These are phyloP conservation scores for Mesembrinibis cayennensis DNA, from an alignment of 2,113 vertebrate genomes.

Conservation along the genomic window DNA sequence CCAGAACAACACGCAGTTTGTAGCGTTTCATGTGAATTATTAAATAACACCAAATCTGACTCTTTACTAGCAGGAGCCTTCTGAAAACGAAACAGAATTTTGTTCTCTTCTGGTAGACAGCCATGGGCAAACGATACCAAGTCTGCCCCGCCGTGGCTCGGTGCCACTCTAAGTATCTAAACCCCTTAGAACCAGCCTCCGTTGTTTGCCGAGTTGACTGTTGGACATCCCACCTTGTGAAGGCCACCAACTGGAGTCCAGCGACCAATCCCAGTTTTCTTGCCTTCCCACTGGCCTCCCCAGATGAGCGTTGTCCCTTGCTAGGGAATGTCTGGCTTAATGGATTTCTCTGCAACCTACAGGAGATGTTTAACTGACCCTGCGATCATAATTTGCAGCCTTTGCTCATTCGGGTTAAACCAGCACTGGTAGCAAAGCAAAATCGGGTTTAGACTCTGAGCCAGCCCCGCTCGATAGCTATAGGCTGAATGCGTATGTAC, in stretches of 20 bases:
- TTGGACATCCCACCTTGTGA: not conserved
- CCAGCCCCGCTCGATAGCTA: not conserved
- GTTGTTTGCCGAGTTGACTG: not conserved
- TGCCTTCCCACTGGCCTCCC: not conserved
- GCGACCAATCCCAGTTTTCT: not conserved
- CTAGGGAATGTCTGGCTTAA: not conserved
- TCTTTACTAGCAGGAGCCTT: not conserved
- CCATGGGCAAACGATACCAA: not conserved
- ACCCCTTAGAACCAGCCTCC: not conserved
- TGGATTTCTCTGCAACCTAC: not conserved
- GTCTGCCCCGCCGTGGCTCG: rapidly evolving
- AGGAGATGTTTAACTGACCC: not conserved
- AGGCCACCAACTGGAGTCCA: not conserved
- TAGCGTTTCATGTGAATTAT: not conserved
- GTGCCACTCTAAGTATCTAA: not conserved
- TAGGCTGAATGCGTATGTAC: rapidly evolving
- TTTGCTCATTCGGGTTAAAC: not conserved
- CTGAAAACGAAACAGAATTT: not conserved
- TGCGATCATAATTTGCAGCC: not conserved
- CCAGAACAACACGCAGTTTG: not conserved
- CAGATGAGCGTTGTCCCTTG: not conserved
- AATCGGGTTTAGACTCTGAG: not conserved
- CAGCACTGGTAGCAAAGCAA: not conserved
- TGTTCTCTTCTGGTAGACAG: not conserved
- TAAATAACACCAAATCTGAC: not conserved